Evolutionary conservation across 2,113 vertebrate genomes (phyloP).

Genomic region (Tragulus kanchil): DNA sequence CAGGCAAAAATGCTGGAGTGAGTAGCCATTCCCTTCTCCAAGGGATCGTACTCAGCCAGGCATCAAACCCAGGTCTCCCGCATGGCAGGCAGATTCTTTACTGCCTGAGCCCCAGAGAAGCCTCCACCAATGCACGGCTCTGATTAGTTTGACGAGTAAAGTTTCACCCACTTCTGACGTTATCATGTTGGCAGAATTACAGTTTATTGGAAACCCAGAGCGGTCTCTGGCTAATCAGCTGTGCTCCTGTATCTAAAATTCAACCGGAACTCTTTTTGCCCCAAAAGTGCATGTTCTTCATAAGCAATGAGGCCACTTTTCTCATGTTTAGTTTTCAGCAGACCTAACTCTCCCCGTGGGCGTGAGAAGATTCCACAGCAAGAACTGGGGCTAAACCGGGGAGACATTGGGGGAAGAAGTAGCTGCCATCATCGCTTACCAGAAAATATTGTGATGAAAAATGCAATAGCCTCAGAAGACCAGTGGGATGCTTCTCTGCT

Average conservation of each 20-base stretch:
- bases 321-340: background rate
- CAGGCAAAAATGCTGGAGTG: background rate
- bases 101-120: background rate
- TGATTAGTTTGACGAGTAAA: no score
- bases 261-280: background rate
- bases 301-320: background rate
- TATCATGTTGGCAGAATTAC: fast-evolving
- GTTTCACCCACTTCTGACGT: background rate
- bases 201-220: background rate
- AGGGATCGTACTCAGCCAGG: background rate
- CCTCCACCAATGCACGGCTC: background rate
- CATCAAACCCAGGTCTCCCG: background rate
- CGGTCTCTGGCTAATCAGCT: background rate
- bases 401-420: no score
- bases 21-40: background rate
- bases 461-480: background rate
- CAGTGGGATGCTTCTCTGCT: background rate
- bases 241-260: background rate
- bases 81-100: background rate
- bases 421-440: fast-evolving
- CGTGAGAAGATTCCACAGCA: background rate
- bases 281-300: background rate
- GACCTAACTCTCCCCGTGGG: fast-evolving
- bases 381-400: background rate
- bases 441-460: background rate